Evolutionary conservation across 2,888 invertebrate species (phyloP).

Genomic region (Lycocerus yunnanus): DNA sequence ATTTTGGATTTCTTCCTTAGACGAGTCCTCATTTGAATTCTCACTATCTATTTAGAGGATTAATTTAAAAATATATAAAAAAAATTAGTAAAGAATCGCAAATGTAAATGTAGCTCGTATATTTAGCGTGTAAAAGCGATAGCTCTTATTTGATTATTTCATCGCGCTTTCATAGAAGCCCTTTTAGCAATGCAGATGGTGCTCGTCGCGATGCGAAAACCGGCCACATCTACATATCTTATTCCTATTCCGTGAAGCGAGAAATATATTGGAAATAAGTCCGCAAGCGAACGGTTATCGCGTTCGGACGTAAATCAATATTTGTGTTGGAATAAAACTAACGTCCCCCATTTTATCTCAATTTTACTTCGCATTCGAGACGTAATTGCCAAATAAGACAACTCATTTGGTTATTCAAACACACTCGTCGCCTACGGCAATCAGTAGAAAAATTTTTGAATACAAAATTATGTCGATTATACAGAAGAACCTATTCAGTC

Average conservation of each 20-base stretch:
- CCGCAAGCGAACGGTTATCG: conserved; percentile 34
- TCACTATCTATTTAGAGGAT: neutral
- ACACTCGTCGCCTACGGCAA: conserved; percentile 27
- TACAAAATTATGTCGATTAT: conserved; percentile 18
- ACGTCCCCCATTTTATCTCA: conserved; percentile 33
- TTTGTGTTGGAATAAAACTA: conserved; percentile 32
- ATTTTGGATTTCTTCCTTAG: neutral
- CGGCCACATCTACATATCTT: conserved; percentile 44
- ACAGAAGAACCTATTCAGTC: conserved; percentile 3
- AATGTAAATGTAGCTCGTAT: conserved; percentile 30
- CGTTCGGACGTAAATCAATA: conserved; percentile 39
- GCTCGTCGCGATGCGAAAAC: conserved; percentile 34
- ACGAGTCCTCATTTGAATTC: neutral
- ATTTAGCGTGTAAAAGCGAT: conserved; percentile 28
- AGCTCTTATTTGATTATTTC: conserved; percentile 36
- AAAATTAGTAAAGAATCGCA: conserved; percentile 26
- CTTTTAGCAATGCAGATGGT: conserved; percentile 44
- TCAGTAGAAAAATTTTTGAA: conserved; percentile 18
- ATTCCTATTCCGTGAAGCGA: conserved; percentile 38
- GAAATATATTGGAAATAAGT: conserved; percentile 42
- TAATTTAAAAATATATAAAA: conserved; percentile 9
- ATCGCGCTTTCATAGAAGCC: conserved; percentile 27
- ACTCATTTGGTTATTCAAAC: conserved; percentile 45
- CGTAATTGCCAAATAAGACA: conserved; percentile 44
- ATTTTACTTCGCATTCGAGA: conserved; percentile 37